Evolutionary conservation across 2,888 invertebrate species (phyloP), one percentile per base, ranked within the genome.

Genomic region (Mechanitis messenoides): DNA sequence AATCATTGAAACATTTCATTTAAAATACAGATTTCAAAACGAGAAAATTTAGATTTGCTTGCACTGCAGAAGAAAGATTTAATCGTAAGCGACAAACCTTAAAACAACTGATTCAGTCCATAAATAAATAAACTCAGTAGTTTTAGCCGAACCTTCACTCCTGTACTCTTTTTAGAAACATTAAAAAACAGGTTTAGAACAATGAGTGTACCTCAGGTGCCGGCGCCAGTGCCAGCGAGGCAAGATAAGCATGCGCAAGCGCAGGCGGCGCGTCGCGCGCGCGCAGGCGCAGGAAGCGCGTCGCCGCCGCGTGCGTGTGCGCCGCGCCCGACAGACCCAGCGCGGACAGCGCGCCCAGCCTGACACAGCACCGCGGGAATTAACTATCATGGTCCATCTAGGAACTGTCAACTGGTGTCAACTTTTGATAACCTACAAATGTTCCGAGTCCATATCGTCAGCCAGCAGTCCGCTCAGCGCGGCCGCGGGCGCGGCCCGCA

Each of bases 261-360:
- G 45, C 55, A 20, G 33, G 60, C 59, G 69, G 71, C 68, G 73
- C 66, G 55, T 45, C 62, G 50, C 53, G 71, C 64, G 72, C 75
- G 61, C 59, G 65, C 72, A 78, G 75, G 67, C 75, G 79, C 72
- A 80, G 76, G 68, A 74, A 67, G 56, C 66, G 74, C 59, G 63
- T 69, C 33, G 75, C 80, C 50, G 79, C 84, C 54, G 76, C 81
- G 59, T 74, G 74, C 67, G 78, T 74, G 35, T 67, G 71, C 55
- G 60, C 68, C 60, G 75, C 61, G 66, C 73, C 84, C 59, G 75
- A 70, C 69, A 76, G 72, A 4, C 80, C 85, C 66, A 83, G 72
- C 75, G 61, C 61, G 7, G 28, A 50, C 50, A 50, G 31, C 12
- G 59, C 56, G 55, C 58, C 58, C 45, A 60, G 53, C 47, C 59